Base-by-base conservation (phyloP, 2,888 invertebrate genomes). In the Gymnoscelis rufifasciata region DNA sequence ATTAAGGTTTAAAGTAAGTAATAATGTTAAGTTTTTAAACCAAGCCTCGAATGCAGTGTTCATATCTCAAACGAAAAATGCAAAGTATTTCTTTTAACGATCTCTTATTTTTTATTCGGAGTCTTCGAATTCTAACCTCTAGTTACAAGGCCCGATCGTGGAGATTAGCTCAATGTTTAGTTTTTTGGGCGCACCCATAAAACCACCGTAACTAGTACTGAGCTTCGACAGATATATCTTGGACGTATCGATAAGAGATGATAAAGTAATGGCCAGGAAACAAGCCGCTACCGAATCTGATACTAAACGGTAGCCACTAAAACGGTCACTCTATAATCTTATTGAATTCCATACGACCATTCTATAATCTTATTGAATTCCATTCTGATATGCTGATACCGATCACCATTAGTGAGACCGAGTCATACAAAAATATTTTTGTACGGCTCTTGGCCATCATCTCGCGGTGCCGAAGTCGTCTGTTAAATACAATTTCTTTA, bases 261-360 rank as follows among this genome's bases (percentile, higher is more conserved):
- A 81, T 82, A 82, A 79, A 80, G 77, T 83, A 83, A 83, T 82
- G 82, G 75, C 60, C 67, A 64, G 64, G 74, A 77, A 78, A 76
- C 62, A 54, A 41, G 61, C 60, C 47, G 83, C 86, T 84, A 83
- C 83, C 69, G 86, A 77, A 82, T 81, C 78, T 79, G 80, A 79
- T 79, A 77, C 64, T 64, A 64, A 58, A 78, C 79, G 64, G 80
- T 76, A 78, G 79, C 73, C 59, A 64, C 66, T 59, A 62, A 67
- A 66, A 68, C 73, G 65, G 68, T 68, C 69, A 69, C 69, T 72
- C 66, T 67, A 65, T 68, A 68, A 69, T 62, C 70, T 76, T 76
- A 80, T 80, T 74, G 78, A 74, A 80, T 78, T 74, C 78, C 68
- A 71, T 69, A 66, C 60, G 52, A 54, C 57, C 57, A 63, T 66